Conservation (phyloP, 2,888 invertebrate species). For the Trichopoda pennipes region DNA sequence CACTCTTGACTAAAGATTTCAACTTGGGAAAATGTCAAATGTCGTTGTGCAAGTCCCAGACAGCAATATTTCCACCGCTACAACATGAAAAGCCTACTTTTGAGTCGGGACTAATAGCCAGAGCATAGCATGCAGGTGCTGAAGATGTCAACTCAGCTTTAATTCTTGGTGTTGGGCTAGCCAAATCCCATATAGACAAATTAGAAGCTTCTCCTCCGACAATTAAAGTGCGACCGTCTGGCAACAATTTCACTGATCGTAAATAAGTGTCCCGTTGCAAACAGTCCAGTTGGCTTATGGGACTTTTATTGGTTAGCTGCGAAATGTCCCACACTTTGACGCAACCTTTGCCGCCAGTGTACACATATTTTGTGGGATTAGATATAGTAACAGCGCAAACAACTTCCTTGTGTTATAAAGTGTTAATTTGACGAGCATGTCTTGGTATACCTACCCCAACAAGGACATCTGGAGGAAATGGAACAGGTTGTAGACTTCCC, state of each 20-base stretch:
- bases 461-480: conserved; percentile 96
- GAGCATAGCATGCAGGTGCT: conserved; percentile 98
- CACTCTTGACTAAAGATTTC: no score
- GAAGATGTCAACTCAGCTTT: conserved; percentile 94
- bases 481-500: conserved; percentile 93
- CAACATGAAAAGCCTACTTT: conserved; percentile 99
- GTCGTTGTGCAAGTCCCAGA: conserved; percentile 97
- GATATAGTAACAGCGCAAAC: conserved; percentile 98
- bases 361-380: conserved; percentile 93
- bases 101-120: conserved; percentile 97
- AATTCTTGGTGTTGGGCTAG: conserved; percentile 94
- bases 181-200: conserved; percentile 97
- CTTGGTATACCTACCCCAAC: conserved; percentile 96
- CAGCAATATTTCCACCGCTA: conserved; percentile 98
- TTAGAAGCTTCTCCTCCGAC: conserved; percentile 98
- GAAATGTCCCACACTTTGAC: conserved; percentile 93
- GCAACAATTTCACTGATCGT: conserved; percentile 94
- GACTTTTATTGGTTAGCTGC: conserved; percentile 88
- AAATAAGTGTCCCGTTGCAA: conserved; percentile 98
- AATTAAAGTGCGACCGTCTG: conserved; percentile 95
- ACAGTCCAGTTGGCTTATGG: conserved; percentile 93
- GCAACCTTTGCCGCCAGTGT: conserved; percentile 98
- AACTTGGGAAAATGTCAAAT: no score
- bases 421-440: conserved; percentile 93
- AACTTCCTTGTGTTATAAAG: conserved; percentile 96